Evolutionary conservation across 2,797 vertebrate species (phyloP).

Genomic region (Cirrhinus molitorella): DNA sequence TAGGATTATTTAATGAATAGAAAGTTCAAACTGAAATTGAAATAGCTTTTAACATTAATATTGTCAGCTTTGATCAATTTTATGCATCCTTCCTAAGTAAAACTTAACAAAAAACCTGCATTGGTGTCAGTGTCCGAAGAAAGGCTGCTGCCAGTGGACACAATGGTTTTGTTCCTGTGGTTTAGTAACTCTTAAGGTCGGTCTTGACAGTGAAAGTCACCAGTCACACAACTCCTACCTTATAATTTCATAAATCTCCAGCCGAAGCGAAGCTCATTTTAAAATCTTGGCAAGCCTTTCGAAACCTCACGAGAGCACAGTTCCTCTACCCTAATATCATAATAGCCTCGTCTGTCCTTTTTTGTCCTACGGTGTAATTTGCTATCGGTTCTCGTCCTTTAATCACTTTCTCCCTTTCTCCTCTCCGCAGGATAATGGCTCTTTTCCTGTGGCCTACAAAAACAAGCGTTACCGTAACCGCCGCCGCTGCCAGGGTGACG

Average conservation of each 20-base stretch:
- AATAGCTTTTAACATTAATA: neutral
- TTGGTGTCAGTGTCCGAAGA: slow-evolving; percentile 9
- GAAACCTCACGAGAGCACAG: slow-evolving; percentile 9
- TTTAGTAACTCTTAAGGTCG: neutral
- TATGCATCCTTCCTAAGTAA: too few relatives aligned
- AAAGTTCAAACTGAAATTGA: neutral
- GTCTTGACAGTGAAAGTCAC: slow-evolving; percentile 12
- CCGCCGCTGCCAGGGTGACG: slow-evolving; percentile 31
- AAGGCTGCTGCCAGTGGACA: slow-evolving; percentile 19
- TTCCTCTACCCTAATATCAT: slow-evolving; percentile 43
- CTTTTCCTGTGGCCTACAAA: slow-evolving; percentile 58
- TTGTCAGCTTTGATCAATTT: neutral
- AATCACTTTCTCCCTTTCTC: slow-evolving; percentile 47
- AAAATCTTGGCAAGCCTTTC: slow-evolving; percentile 1
- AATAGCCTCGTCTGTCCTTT: slow-evolving; percentile 17
- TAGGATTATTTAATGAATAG: neutral
- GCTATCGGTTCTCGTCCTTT: slow-evolving; percentile 44
- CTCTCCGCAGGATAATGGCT: slow-evolving; percentile 52
- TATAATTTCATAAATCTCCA: slow-evolving; percentile 17
- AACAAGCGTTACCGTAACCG: slow-evolving; percentile 48
- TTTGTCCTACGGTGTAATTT: slow-evolving; percentile 41
- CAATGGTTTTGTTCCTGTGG: slow-evolving; percentile 12
- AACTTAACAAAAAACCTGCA: too few relatives aligned
- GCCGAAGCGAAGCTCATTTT: neutral
- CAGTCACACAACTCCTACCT: neutral